These are phyloP conservation scores for Caenorhabditis wallacei DNA, from an alignment of 2,888 invertebrate species.

Conservation along the genomic window DNA sequence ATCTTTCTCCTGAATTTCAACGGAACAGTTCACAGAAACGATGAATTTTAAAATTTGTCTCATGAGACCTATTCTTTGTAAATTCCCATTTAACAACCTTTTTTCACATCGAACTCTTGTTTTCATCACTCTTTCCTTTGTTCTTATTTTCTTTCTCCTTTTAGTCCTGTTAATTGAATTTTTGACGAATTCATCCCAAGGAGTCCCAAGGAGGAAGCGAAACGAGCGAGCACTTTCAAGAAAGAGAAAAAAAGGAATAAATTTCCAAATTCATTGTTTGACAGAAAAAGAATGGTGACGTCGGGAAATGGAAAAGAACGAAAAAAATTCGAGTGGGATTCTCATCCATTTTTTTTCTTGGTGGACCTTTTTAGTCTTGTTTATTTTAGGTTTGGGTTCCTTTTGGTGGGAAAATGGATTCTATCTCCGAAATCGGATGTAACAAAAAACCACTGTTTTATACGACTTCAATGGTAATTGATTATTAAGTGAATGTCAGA, in stretches of 20 bases:
- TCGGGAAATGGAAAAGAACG: conserved; percentile 2
- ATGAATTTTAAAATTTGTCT: neutral
- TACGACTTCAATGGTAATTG: too few relatives aligned
- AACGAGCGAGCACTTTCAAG: conserved; percentile 6
- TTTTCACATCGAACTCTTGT: conserved; percentile 1
- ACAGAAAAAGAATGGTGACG: conserved; percentile 26
- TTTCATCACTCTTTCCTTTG: neutral
- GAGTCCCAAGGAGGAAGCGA: neutral
- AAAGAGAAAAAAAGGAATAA: conserved; percentile 9
- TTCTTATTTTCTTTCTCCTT: conserved; percentile 4
- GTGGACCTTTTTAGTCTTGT: conserved; percentile 14
- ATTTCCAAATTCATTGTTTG: conserved; percentile 22
- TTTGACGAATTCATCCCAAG: conserved; percentile 41
- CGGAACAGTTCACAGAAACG: neutral
- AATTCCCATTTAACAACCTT: conserved; percentile 5
- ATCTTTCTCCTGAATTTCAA: too few relatives aligned
- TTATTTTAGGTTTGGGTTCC: conserved; percentile 47
- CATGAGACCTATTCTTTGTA: neutral
- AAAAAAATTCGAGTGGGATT: conserved; percentile 8
- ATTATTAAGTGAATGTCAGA: too few relatives aligned
- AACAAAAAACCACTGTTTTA: conserved; percentile 17
- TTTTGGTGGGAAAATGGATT: conserved; percentile 36
- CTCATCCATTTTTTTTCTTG: conserved; percentile 32
- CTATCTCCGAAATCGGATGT: conserved; percentile 28
- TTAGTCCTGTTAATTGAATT: conserved; percentile 36